A percentile compares a stretch with the other conserved stretches of the same genome.
phyloP scores from a whole-genome alignment of 2,888 invertebrate genomes.

The Eristalis arbustorum region DNA sequence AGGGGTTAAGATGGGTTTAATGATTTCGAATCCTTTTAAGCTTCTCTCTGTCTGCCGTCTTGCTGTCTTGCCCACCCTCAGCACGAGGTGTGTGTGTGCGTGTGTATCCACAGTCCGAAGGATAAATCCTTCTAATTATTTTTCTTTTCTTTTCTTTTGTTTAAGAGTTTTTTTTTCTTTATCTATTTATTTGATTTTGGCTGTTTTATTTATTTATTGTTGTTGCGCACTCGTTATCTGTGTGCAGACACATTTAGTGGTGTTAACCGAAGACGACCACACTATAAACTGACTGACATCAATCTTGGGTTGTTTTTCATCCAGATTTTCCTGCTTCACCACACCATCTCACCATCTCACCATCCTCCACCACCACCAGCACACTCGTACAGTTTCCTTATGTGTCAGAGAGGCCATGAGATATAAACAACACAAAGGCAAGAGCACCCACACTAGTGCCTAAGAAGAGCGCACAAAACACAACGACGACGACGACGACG shows the following conservation, averaged over 20 bases:
- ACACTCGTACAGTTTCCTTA: slow-evolving; percentile 39
- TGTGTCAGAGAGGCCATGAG: slow-evolving; percentile 39
- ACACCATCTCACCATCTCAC: not conserved
- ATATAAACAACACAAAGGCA: slow-evolving; percentile 47
- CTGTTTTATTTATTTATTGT: slow-evolving; percentile 4
- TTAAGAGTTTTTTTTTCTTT: slow-evolving; percentile 45
- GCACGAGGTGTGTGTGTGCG: not conserved
- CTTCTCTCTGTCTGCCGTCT: slow-evolving; percentile 35
- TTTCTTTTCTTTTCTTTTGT: slow-evolving; percentile 14
- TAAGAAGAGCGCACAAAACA: slow-evolving; percentile 58
- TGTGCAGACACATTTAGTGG: slow-evolving; percentile 66
- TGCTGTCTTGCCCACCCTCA: not conserved
- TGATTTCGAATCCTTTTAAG: slow-evolving; percentile 61
- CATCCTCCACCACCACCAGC: slow-evolving; percentile 4
- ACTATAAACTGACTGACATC: slow-evolving; percentile 70
- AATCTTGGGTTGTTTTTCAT: slow-evolving; percentile 69
- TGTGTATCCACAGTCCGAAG: not conserved
- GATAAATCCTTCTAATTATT: not conserved
- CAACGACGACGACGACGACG: slow-evolving; percentile 14
- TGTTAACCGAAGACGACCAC: slow-evolving; percentile 70
- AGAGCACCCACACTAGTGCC: slow-evolving; percentile 64
- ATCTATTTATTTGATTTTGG: slow-evolving; percentile 36
- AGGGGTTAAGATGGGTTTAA: slow-evolving; percentile 67
- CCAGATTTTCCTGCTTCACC: slow-evolving; percentile 53
- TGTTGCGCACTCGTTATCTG: slow-evolving; percentile 42